Evolutionary conservation across 1,140 invertebrate species (phyloP), one percentile per base, ranked within the genome.

Genomic region (Polypedilum vanderplanki): DNA sequence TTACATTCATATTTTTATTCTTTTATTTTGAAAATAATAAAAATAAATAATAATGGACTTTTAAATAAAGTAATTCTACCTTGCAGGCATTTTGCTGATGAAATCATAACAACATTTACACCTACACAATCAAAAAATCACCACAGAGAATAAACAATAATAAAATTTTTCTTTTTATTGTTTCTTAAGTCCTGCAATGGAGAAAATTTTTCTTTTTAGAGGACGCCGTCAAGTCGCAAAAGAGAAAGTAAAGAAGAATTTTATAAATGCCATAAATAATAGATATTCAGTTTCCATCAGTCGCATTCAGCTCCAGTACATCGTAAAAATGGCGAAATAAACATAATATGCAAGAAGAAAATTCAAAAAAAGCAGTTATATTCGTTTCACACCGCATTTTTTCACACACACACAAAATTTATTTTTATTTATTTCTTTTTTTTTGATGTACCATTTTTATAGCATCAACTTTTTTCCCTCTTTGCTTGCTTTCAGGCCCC

Each of bases 221-320:
- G 9, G 65, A 20, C 65, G 65, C 65, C 65, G n/a, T 18, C 9
- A 18, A 20, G 65, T 70, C 65, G 65, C 65, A 70, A 70, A 33
- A 33, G 5, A n/a, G n/a, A n/a, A n/a, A n/a, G n/a, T n/a, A 5
- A 33, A 33, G 24, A 33, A 33, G 5, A 33, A 3, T 33, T 70
- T 70, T 70, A 18, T 20, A 70, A 70, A 70, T 70, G 65, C 18
- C 65, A 70, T 70, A 70, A 70, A 70, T 70, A 70, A 18, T 70
- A 70, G 65, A 70, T 70, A 57, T 57, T 57, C 24, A 33, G 24
- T 33, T 33, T 33, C 24, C 24, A 33, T 33, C 24, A 33, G 24
- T 33, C 24, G n/a, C 12, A 57, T n/a, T 57, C 46, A 57, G 12
- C 46, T 15, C n/a, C n/a, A n/a, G 46, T n/a, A 57, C 46, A n/a